These are phyloP conservation scores for Myotis findleyi DNA, from an alignment of 2,797 vertebrate species.

Conservation along the genomic window DNA sequence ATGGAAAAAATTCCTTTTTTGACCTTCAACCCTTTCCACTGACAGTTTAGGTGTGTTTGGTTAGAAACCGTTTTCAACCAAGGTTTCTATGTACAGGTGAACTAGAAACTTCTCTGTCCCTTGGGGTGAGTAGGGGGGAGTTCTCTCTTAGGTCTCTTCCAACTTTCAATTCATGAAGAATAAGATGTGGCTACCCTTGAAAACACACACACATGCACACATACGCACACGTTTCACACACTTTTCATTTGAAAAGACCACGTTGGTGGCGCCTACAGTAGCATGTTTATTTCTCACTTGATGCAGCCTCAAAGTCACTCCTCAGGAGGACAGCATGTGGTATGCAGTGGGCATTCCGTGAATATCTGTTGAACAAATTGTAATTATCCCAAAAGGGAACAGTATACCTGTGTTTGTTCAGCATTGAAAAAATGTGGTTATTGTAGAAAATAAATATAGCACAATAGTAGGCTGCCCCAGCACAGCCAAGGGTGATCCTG, in stretches of 20 bases:
- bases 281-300: background rate
- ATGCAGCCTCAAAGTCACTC: background rate
- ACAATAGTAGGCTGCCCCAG: background rate
- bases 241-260: background rate
- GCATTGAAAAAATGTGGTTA: background rate
- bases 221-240: no score
- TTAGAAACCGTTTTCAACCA: background rate
- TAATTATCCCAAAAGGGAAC: background rate
- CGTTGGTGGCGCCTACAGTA: background rate
- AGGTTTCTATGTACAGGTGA: background rate
- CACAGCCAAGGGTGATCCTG: no score
- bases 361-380: background rate
- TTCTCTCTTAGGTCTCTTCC: background rate
- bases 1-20: background rate
- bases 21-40: background rate
- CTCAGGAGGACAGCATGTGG: background rate
- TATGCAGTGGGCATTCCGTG: background rate
- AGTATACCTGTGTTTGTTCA: background rate
- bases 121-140: background rate
- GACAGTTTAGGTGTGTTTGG: background rate
- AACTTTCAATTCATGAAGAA: background rate
- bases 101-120: background rate
- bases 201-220: background rate
- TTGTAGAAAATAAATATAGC: conserved; percentile 2
- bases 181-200: background rate